Percentiles rank a stretch among this genome's conserved stretches.
phyloP scores from a whole-genome alignment of 1,140 invertebrate species.

The Bombus pyrosoma region DNA sequence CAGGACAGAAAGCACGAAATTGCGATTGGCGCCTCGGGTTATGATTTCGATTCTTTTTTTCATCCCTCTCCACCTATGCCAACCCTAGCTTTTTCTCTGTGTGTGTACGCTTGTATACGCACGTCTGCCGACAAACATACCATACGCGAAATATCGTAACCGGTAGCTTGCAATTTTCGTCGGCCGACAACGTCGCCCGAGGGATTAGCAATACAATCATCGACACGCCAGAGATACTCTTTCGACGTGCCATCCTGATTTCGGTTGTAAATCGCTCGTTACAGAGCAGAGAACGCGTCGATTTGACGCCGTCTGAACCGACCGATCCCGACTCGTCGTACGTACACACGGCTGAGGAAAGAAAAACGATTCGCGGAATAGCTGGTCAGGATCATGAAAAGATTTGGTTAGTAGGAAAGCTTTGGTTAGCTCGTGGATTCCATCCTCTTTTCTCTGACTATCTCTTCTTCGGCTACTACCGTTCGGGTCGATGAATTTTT shows the following conservation, averaged over 20 bases:
- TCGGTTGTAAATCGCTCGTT: conserved; percentile 63
- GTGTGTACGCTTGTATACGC: background rate
- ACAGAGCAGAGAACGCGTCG: conserved; percentile 8
- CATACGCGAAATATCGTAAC: conserved; percentile 63
- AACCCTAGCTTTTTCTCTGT: background rate
- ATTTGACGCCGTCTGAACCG: background rate
- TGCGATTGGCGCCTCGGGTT: conserved; percentile 57
- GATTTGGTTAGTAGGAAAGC: background rate
- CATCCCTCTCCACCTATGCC: background rate
- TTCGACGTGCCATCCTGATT: conserved; percentile 52
- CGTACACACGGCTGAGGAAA: background rate
- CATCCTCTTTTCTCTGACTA: too few relatives aligned
- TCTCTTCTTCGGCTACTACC: background rate
- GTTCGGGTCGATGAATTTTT: conserved; percentile 53
- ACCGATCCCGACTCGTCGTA: background rate
- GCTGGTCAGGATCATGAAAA: too few relatives aligned
- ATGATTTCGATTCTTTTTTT: conserved; percentile 48
- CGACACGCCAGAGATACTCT: conserved; percentile 50
- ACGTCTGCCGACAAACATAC: conserved; percentile 8
- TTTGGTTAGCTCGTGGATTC: background rate
- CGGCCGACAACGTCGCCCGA: conserved; percentile 53
- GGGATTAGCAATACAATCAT: conserved; percentile 60
- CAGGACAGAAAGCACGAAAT: conserved; percentile 52
- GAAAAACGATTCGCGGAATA: background rate
- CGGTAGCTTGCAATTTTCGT: conserved; percentile 64